These are phyloP conservation scores for Lampris incognitus DNA, from an alignment of 2,113 vertebrate genomes.

Conservation along the genomic window DNA sequence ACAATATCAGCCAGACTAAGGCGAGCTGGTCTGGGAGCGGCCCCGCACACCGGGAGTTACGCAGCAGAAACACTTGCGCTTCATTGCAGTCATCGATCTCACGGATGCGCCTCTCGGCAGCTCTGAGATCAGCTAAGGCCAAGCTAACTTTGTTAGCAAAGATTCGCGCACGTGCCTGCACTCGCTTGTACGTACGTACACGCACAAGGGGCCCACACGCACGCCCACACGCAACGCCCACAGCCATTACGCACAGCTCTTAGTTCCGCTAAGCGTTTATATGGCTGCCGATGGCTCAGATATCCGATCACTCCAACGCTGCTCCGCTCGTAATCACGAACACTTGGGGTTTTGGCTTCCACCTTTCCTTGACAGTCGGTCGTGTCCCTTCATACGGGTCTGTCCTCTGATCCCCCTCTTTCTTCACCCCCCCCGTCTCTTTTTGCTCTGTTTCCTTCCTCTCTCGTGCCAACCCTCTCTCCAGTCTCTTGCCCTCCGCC, in stretches of 20 bases:
- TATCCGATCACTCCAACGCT: constrained; percentile 60
- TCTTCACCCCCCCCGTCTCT: not conserved
- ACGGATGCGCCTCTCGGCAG: constrained; percentile 19
- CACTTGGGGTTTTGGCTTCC: constrained; percentile 35
- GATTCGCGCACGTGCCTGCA: constrained; percentile 26
- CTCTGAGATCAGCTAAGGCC: constrained; percentile 45
- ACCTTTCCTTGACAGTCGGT: not conserved
- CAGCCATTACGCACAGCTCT: constrained; percentile 50
- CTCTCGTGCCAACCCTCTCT: not conserved
- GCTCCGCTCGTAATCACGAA: constrained; percentile 49
- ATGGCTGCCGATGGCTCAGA: constrained; percentile 57
- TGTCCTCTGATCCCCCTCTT: not conserved
- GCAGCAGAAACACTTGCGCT: constrained; percentile 17
- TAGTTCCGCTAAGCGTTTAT: constrained; percentile 61
- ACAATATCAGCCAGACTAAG: not conserved
- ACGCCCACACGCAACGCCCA: too few relatives aligned
- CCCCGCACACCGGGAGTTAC: not conserved
- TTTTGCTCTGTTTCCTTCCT: not conserved
- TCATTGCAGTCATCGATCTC: constrained; percentile 35
- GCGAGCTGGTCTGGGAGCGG: constrained; percentile 1
- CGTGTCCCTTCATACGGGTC: not conserved
- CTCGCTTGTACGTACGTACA: constrained; percentile 28
- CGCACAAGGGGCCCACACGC: too few relatives aligned
- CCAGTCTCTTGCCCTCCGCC: too few relatives aligned
- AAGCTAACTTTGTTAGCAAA: constrained; percentile 68